These are phyloP conservation scores for Equus przewalskii DNA, from an alignment of 2,113 vertebrate genomes.

Conservation along the genomic window DNA sequence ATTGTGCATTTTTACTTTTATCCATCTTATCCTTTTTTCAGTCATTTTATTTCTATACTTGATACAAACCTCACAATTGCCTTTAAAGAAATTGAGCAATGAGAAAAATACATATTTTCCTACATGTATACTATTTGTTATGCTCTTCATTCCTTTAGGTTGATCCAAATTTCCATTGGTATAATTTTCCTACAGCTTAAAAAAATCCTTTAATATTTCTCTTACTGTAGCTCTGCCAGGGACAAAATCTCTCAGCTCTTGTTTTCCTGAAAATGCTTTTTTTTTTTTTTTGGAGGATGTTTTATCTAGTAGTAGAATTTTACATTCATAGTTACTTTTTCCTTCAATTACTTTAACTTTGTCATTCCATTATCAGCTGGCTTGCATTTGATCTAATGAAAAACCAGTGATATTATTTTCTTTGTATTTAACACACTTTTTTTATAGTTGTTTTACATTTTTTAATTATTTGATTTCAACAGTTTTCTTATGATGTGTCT, in stretches of 20 bases:
- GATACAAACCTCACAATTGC: not conserved
- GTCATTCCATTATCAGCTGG: not conserved
- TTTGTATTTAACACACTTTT: not conserved
- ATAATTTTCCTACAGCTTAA: not conserved
- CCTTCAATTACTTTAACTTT: not conserved
- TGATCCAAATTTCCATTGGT: not conserved
- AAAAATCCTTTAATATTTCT: not conserved
- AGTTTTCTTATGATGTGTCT: not conserved
- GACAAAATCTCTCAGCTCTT: not conserved
- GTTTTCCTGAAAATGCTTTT: not conserved
- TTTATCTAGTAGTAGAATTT: not conserved
- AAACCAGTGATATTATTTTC: not conserved
- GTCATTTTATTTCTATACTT: not conserved
- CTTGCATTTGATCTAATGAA: not conserved
- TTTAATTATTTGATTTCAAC: not conserved
- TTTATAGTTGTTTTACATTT: not conserved
- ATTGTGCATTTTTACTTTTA: not conserved
- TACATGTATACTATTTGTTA: not conserved
- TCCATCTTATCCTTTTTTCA: not conserved
- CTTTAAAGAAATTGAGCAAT: not conserved
- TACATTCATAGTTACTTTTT: not conserved
- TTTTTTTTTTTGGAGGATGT: not conserved
- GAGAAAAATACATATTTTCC: not conserved
- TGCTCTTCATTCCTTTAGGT: not conserved
- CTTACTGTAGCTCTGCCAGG: not conserved